Evolutionary conservation across 2,888 invertebrate genomes (phyloP).

Genomic region (Cryptophagus acutangulus): DNA sequence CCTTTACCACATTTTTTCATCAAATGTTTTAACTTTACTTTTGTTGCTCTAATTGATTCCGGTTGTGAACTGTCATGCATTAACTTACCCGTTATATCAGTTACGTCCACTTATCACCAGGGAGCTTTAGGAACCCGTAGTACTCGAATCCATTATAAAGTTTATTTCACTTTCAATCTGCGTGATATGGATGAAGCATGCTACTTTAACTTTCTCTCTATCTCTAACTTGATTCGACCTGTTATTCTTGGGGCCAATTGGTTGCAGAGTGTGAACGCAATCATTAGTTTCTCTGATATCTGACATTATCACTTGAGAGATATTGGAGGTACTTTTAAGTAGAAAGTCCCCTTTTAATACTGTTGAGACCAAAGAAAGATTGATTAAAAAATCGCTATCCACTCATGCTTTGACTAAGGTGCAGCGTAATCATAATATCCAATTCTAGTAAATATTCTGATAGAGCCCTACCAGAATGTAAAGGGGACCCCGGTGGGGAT

Average conservation of each 20-base stretch:
- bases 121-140: background rate
- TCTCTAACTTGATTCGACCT: slow-evolving; percentile 20
- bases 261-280: too few relatives aligned
- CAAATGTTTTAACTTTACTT: background rate
- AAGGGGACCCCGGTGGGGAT: too few relatives aligned
- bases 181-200: background rate
- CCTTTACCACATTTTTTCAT: background rate
- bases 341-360: too few relatives aligned
- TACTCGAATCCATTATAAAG: background rate
- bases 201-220: slow-evolving; percentile 15
- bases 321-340: too few relatives aligned
- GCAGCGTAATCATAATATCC: background rate
- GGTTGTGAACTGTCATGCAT: slow-evolving; percentile 23
- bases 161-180: background rate
- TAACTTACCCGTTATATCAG: slow-evolving; percentile 16
- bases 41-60: slow-evolving; percentile 16
- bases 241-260: slow-evolving; percentile 19
- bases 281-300: too few relatives aligned
- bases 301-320: too few relatives aligned
- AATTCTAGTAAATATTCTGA: too few relatives aligned
- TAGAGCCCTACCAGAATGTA: too few relatives aligned
- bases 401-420: too few relatives aligned
- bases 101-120: slow-evolving; percentile 9
- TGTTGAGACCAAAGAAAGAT: too few relatives aligned
- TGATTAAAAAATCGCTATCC: too few relatives aligned